Evolutionary conservation across 2,797 vertebrate genomes (phyloP), one percentile per base, ranked within the genome.

Genomic region (Hypotaenidia okinawae): DNA sequence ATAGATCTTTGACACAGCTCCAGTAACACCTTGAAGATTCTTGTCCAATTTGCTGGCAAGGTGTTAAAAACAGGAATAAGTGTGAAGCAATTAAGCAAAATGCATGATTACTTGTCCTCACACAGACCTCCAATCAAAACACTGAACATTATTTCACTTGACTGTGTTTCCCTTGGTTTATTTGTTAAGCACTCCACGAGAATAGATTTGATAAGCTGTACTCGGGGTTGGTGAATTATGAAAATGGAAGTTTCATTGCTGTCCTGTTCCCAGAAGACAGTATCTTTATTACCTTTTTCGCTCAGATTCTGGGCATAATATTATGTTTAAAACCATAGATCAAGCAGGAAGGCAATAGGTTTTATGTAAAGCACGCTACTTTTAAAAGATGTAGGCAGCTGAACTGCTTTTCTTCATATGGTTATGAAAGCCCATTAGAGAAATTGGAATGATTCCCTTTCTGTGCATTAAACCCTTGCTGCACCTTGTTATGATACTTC

Each of bases 21-120:
- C 58, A 58, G 57, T 89, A 96, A 95, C 80, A 96, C 83, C 58
- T 84, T 75, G 80, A 96, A 93, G 58, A 93, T 85, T 94, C 93
- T 90, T 85, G 70, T 95, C 91, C 96, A 91, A 96, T 97, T 97
- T 97, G 59, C 91, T 84, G 55, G 37, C 87, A 59, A 96, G 72
- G 78, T 96, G 89, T 96, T 95, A 95, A 97, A 93, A 95, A 75
- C 57, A 92, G 57, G 37, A 97, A 69, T 93, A 95, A 88, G 92
- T 96, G 97, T 95, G 96, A 97, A 97, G 84, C 93, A 97, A 97
- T 97, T 98, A 97, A 96, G 77, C 51, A 97, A 94, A 96, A 97
- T 87, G 87, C 52, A 93, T 93, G 90, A 97, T 97, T 97, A 57
- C 82, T 96, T 97, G 84, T 93, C 88, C 92, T 96, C 86, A 57